phyloP scores from a whole-genome alignment of 2,113 vertebrate species.

The Megaceryle torquata region DNA sequence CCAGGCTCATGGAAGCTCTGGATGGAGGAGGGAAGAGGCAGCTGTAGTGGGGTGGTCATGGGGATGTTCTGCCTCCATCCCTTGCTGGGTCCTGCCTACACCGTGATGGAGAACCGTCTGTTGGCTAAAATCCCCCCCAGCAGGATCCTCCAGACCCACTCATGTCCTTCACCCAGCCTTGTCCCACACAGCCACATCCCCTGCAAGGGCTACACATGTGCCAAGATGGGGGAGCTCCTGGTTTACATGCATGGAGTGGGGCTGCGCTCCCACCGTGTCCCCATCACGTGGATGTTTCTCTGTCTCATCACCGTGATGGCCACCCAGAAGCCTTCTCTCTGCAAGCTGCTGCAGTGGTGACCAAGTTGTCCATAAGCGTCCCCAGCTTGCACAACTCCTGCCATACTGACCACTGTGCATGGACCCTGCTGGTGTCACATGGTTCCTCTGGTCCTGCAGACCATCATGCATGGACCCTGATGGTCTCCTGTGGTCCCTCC shows the following conservation, averaged over 20 bases:
- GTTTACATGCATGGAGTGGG: neutral
- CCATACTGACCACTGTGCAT: fast-evolving
- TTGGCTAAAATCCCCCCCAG: neutral
- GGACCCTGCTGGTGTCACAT: neutral
- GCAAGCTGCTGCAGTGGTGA: neutral
- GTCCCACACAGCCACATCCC: neutral
- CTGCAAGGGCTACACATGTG: neutral
- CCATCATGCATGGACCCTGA: neutral
- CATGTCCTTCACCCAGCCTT: neutral
- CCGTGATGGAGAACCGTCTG: neutral
- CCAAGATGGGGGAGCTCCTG: neutral
- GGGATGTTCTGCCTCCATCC: neutral
- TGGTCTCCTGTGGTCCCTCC: neutral
- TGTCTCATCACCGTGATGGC: neutral
- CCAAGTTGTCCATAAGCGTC: neutral
- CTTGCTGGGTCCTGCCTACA: neutral
- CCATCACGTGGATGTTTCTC: neutral
- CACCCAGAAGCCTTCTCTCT: neutral
- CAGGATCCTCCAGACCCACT: neutral
- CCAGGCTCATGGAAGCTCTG: neutral
- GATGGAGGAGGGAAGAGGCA: neutral
- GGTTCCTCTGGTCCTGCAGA: neutral
- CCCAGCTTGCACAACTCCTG: neutral
- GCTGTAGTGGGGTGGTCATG: neutral
- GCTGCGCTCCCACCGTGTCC: neutral